Evolutionary conservation across 2,113 vertebrate genomes (phyloP).

Genomic region (Festucalex cinctus): DNA sequence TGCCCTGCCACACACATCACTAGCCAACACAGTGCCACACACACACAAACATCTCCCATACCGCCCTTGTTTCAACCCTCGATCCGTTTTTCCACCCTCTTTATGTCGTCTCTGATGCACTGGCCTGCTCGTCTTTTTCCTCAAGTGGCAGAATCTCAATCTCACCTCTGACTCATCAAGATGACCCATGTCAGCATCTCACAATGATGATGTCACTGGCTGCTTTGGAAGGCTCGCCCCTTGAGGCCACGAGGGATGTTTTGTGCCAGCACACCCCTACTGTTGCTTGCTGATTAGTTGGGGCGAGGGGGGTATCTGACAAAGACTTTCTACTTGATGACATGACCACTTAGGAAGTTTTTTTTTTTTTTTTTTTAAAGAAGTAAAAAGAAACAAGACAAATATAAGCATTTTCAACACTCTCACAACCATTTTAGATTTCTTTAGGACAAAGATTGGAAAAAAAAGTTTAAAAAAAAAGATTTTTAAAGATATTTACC

Average conservation of each 20-base stretch:
- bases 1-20: slow-evolving; percentile 44
- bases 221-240: slow-evolving; percentile 54
- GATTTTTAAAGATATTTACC: background rate
- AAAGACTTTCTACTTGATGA: slow-evolving; percentile 27
- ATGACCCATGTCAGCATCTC: slow-evolving; percentile 65
- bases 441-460: no score
- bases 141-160: slow-evolving; percentile 45
- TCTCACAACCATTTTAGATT: background rate
- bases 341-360: slow-evolving; percentile 21
- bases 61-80: slow-evolving; percentile 49
- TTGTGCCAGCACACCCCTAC: slow-evolving; percentile 55
- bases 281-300: slow-evolving; percentile 39
- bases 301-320: slow-evolving; percentile 26
- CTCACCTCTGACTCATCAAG: slow-evolving; percentile 62
- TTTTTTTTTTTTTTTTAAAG: slow-evolving; percentile 3
- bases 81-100: slow-evolving; percentile 38
- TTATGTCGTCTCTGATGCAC: slow-evolving; percentile 24
- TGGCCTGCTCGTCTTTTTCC: slow-evolving; percentile 37
- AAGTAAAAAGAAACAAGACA: background rate
- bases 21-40: slow-evolving; percentile 13
- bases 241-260: slow-evolving; percentile 42
- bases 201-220: slow-evolving; percentile 70
- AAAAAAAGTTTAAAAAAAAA: background rate
- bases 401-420: background rate
- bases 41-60: slow-evolving; percentile 31